phyloP scores from a whole-genome alignment of 2,888 invertebrate genomes.

The Oscheius onirici region DNA sequence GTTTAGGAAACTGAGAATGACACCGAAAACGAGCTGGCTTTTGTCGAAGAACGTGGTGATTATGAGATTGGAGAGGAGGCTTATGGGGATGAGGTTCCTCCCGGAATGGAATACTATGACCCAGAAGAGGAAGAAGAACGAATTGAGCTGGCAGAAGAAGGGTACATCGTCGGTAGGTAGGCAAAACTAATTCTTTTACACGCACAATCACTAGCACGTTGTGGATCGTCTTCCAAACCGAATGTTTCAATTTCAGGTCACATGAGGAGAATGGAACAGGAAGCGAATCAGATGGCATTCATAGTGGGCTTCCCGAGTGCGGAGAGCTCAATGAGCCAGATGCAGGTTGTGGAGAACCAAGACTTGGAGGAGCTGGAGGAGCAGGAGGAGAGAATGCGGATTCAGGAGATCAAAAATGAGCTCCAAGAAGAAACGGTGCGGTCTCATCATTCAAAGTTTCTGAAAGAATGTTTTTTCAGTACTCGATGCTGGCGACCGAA shows the following conservation, averaged over 20 bases:
- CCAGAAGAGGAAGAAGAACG: not conserved
- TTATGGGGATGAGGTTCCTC: not conserved
- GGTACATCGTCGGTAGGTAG: constrained; percentile 34
- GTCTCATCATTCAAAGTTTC: too few relatives aligned
- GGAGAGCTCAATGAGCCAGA: constrained; percentile 1
- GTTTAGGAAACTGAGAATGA: too few relatives aligned
- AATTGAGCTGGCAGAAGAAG: constrained; percentile 10
- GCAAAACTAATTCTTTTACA: not conserved
- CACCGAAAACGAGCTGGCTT: too few relatives aligned
- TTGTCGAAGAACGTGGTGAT: too few relatives aligned
- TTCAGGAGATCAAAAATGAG: constrained; percentile 34
- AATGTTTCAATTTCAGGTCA: constrained; percentile 12
- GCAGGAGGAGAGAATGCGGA: constrained; percentile 13
- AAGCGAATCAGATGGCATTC: constrained; percentile 11
- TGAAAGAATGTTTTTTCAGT: not conserved
- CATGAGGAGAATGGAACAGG: constrained; percentile 3
- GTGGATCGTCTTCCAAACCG: too few relatives aligned
- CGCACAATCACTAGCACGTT: not conserved
- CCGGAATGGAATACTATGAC: not conserved
- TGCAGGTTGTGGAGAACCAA: constrained; percentile 8
- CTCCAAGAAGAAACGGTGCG: constrained; percentile 26
- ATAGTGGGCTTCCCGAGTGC: constrained; percentile 19
- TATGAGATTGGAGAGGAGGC: too few relatives aligned
- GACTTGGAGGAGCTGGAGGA: constrained; percentile 5
- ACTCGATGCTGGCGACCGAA: not conserved